These are phyloP conservation scores for Chromoteleia sp. DNA, from an alignment of 2,888 invertebrate species.

Conservation along the genomic window DNA sequence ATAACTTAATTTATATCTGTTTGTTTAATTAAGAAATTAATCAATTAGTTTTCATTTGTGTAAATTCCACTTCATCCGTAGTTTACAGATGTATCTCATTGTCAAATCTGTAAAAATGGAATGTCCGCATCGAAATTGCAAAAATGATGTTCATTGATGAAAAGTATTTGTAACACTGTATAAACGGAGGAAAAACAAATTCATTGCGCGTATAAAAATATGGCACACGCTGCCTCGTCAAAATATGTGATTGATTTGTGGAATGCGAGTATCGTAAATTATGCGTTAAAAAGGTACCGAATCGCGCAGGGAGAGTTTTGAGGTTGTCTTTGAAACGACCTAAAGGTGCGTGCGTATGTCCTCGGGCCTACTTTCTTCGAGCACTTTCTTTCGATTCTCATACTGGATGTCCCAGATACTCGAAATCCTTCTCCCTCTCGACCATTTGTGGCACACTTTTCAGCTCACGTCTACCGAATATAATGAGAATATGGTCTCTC, in stretches of 20 bases:
- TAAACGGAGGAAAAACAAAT: constrained; percentile 11
- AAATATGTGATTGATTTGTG: constrained; percentile 60
- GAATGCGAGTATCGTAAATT: constrained; percentile 62
- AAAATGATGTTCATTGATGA: no score
- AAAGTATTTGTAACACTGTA: not conserved
- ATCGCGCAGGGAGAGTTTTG: constrained; percentile 66
- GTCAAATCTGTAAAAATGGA: no score
- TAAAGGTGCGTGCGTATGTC: constrained; percentile 74
- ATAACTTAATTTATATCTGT: no score
- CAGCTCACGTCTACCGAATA: constrained; percentile 46
- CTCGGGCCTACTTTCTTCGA: constrained; percentile 83
- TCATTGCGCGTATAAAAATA: constrained; percentile 22
- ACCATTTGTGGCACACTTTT: constrained; percentile 58
- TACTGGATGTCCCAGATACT: constrained; percentile 81
- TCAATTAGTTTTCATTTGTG: no score
- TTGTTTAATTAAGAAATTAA: no score
- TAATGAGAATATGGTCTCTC: constrained; percentile 49
- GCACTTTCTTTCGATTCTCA: constrained; percentile 81
- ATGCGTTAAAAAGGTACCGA: constrained; percentile 63
- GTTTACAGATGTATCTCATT: no score
- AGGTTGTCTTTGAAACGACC: constrained; percentile 64
- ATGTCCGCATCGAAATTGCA: no score
- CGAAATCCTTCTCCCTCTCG: constrained; percentile 76
- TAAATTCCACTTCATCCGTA: no score
- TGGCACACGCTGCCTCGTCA: constrained; percentile 30